These are phyloP conservation scores for Parasteatoda tepidariorum DNA, from an alignment of 1,140 invertebrate genomes.

Conservation along the genomic window DNA sequence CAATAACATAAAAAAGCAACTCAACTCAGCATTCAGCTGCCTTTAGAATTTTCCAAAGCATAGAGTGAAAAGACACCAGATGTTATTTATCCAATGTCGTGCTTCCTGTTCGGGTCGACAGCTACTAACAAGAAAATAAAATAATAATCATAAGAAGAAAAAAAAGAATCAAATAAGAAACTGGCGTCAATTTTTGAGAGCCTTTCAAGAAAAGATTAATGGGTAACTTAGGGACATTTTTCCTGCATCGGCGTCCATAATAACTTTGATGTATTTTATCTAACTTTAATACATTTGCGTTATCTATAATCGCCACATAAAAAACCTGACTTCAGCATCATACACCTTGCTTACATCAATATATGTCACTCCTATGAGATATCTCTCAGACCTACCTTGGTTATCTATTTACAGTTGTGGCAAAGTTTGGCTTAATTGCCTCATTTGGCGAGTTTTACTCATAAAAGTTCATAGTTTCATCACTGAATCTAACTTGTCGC, in stretches of 20 bases:
- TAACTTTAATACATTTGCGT: conserved; percentile 43
- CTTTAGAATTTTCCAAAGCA: conserved; percentile 20
- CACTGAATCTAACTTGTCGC: too few relatives aligned
- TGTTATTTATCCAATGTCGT: conserved; percentile 41
- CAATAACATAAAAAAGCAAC: neutral
- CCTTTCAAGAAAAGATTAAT: conserved; percentile 27
- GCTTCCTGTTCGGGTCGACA: neutral
- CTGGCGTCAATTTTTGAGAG: conserved; percentile 29
- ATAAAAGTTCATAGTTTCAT: too few relatives aligned
- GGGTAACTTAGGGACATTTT: conserved; percentile 9
- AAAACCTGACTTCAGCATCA: conserved; percentile 19
- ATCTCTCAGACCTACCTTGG: conserved; percentile 32
- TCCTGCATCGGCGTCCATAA: conserved; percentile 14
- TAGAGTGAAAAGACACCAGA: conserved; percentile 15
- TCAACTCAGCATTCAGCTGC: conserved; percentile 5
- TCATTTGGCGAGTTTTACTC: neutral
- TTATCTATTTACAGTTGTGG: too few relatives aligned
- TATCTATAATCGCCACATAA: conserved; percentile 52
- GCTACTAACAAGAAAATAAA: neutral
- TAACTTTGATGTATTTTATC: conserved; percentile 50
- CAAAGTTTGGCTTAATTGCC: neutral
- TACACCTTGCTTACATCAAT: conserved; percentile 58
- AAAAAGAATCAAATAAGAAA: conserved; percentile 20
- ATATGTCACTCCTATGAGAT: conserved; percentile 27
- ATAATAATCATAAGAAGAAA: conserved; percentile 4